Evolutionary conservation across 2,888 invertebrate genomes (phyloP).

Genomic region (Agriopis marginaria): DNA sequence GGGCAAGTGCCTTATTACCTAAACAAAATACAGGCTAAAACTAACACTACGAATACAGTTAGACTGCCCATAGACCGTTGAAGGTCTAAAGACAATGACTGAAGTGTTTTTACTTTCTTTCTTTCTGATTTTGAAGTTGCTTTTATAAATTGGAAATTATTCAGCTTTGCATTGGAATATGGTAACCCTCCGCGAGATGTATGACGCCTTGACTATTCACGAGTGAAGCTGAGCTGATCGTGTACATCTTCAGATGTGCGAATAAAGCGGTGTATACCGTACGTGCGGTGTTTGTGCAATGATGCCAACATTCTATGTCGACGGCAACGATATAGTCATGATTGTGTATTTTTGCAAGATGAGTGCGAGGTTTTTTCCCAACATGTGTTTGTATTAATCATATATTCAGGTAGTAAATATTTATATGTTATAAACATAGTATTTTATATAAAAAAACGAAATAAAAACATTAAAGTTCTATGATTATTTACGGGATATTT

Average conservation of each 20-base stretch:
- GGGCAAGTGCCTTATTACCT: too few species aligned
- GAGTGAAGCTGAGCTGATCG: slow-evolving; percentile 23
- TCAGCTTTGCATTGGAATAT: neutral
- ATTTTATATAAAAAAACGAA: too few species aligned
- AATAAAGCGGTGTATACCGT: slow-evolving; percentile 12
- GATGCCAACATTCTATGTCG: neutral
- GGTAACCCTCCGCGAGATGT: slow-evolving; percentile 35
- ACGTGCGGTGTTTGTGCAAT: slow-evolving; percentile 17
- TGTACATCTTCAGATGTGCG: slow-evolving; percentile 13
- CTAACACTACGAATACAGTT: too few species aligned
- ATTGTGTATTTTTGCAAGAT: slow-evolving; percentile 1
- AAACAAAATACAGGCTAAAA: too few species aligned
- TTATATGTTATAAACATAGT: neutral
- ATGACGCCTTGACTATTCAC: slow-evolving; percentile 24
- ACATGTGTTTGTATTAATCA: neutral
- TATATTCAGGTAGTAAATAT: too few species aligned
- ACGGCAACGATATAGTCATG: slow-evolving; percentile 1
- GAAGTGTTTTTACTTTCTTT: too few species aligned
- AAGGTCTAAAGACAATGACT: too few species aligned
- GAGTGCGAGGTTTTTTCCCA: neutral
- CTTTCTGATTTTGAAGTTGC: too few species aligned
- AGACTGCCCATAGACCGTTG: too few species aligned
- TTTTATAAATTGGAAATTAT: neutral
- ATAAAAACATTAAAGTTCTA: too few species aligned
- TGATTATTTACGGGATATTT: too few species aligned